These are phyloP conservation scores for Xiphophorus birchmanni DNA, from an alignment of 2,797 vertebrate genomes.

Conservation along the genomic window DNA sequence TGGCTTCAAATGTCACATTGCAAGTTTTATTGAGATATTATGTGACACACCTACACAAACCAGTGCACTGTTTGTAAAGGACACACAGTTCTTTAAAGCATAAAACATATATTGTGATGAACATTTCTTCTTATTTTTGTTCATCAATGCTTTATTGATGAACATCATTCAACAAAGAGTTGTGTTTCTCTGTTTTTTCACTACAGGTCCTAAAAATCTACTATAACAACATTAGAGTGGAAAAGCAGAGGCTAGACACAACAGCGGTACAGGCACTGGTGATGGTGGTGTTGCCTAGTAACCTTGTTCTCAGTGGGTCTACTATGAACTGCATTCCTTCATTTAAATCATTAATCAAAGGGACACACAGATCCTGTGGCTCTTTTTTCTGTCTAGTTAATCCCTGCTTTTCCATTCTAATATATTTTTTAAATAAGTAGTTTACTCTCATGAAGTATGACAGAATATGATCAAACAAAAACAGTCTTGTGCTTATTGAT, in stretches of 20 bases:
- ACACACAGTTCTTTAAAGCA: too few relatives aligned
- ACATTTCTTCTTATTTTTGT: background rate
- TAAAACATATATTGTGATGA: background rate
- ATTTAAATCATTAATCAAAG: background rate
- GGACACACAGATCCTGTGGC: background rate
- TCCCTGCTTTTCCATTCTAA: background rate
- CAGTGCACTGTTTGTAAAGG: background rate
- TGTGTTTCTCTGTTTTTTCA: background rate
- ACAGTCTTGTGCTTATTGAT: too few relatives aligned
- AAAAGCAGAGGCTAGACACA: background rate
- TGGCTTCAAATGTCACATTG: background rate
- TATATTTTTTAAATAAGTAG: background rate
- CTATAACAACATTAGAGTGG: background rate
- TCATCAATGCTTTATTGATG: background rate
- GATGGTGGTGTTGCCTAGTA: background rate
- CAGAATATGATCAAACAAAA: too few relatives aligned
- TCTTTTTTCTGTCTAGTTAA: background rate
- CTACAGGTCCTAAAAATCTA: background rate
- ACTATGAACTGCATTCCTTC: background rate
- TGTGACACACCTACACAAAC: background rate
- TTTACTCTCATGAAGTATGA: too few relatives aligned
- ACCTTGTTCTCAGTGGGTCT: background rate
- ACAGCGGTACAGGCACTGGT: background rate
- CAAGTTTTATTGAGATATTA: background rate
- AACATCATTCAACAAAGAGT: background rate